Evolutionary conservation across 1,140 invertebrate species (phyloP).

Genomic region (Zaprionus ghesquierei): DNA sequence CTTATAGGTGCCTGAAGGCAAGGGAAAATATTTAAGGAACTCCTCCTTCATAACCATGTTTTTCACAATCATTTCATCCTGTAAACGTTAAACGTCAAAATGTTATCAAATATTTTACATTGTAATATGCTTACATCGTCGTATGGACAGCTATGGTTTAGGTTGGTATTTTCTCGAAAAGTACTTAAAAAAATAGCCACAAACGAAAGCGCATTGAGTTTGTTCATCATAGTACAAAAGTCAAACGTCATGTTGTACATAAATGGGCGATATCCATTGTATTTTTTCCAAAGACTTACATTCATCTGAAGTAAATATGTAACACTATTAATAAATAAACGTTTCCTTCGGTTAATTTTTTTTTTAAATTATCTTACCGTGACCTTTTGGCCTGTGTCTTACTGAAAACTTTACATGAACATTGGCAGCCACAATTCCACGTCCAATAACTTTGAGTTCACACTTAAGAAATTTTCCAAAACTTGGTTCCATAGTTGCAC

Average conservation of each 20-base stretch:
- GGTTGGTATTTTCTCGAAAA: not conserved
- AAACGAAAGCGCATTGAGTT: not conserved
- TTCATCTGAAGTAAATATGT: not conserved
- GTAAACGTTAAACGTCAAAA: not conserved
- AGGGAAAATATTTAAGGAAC: slow-evolving; percentile 13
- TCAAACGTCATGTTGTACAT: not conserved
- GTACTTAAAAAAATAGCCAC: not conserved
- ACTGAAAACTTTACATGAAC: not conserved
- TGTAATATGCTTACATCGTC: not conserved
- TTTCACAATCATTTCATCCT: not conserved
- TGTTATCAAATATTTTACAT: not conserved
- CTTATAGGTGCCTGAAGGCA: slow-evolving; percentile 43
- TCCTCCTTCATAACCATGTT: slow-evolving; percentile 2
- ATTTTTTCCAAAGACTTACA: slow-evolving; percentile 1
- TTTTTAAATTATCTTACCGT: not conserved
- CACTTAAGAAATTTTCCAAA: slow-evolving; percentile 8
- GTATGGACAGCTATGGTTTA: slow-evolving; percentile 4
- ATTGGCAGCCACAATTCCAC: not conserved
- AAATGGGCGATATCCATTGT: not conserved
- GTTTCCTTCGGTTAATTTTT: not conserved
- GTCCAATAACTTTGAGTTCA: slow-evolving; percentile 20
- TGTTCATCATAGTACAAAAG: not conserved
- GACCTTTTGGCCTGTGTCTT: not conserved
- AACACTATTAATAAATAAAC: not conserved
- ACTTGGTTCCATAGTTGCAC: not conserved